Evolutionary conservation across 2,113 vertebrate genomes (phyloP).

Genomic region (Asarcornis scutulata): DNA sequence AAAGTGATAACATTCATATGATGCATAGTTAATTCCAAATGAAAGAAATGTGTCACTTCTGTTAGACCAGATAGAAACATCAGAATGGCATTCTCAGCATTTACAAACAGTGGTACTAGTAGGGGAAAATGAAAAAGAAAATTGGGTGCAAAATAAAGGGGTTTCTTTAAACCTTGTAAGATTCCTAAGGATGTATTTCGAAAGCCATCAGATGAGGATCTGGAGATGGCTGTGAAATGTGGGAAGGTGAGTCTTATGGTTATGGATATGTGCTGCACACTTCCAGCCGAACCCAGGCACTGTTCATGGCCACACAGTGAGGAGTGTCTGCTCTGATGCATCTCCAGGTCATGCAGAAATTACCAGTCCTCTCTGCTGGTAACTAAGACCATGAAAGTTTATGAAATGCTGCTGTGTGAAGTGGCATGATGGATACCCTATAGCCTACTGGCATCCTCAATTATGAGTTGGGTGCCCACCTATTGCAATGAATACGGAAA

Average conservation of each 20-base stretch:
- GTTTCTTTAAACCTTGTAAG: not conserved
- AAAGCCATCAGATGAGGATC: not conserved
- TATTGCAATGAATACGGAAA: not conserved
- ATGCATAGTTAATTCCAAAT: not conserved
- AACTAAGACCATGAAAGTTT: not conserved
- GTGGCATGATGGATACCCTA: not conserved
- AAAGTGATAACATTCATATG: not conserved
- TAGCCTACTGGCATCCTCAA: not conserved
- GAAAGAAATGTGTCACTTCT: not conserved
- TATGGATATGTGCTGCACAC: not conserved
- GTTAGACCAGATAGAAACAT: not conserved
- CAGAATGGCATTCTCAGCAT: not conserved
- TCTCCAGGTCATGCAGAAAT: not conserved
- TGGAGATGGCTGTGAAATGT: not conserved
- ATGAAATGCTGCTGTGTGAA: not conserved
- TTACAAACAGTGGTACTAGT: not conserved
- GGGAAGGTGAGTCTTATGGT: not conserved
- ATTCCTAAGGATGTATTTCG: not conserved
- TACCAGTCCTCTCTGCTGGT: not conserved
- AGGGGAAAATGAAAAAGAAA: not conserved
- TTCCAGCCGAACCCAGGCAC: not conserved
- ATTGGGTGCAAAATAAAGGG: not conserved
- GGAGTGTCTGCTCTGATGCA: not conserved
- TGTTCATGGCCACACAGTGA: not conserved
- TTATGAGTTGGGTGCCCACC: not conserved